Conservation (phyloP, 2,888 invertebrate species). For the Drosophila koepferae region DNA sequence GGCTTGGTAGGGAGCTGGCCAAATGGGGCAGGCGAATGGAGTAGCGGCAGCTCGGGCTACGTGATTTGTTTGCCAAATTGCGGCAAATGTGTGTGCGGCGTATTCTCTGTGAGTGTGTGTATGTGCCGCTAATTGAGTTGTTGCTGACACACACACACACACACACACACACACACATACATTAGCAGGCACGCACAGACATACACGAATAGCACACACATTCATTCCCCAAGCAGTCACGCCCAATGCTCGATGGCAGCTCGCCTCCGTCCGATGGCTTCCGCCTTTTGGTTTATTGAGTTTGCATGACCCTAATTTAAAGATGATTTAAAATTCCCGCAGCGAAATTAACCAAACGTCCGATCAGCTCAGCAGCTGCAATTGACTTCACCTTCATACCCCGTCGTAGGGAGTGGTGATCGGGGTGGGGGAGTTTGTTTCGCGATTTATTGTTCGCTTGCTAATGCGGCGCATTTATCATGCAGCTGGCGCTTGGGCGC, state of each 20-base stretch:
- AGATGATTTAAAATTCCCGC: constrained; percentile 79
- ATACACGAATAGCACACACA: constrained; percentile 11
- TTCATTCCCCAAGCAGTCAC: constrained; percentile 8
- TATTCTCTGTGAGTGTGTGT: constrained; percentile 22
- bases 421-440: not conserved
- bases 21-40: constrained; percentile 10
- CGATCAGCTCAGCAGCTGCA: constrained; percentile 45
- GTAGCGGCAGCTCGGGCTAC: constrained; percentile 50
- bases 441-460: constrained; percentile 64
- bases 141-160: constrained; percentile 36
- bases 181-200: constrained; percentile 22
- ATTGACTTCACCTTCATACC: constrained; percentile 5
- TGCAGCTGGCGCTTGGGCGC: constrained; percentile 43
- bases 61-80: constrained; percentile 78
- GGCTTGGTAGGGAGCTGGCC: not conserved
- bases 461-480: constrained; percentile 75
- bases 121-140: constrained; percentile 53
- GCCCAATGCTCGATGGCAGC: not conserved
- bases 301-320: constrained; percentile 79
- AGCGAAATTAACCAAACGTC: constrained; percentile 74
- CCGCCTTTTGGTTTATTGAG: constrained; percentile 71
- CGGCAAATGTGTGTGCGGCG: constrained; percentile 60
- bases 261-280: constrained; percentile 9
- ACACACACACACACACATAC: constrained; percentile 27
- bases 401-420: no score